These are phyloP conservation scores for Nycticorax nycticorax DNA, from an alignment of 2,113 vertebrate genomes.

Conservation along the genomic window DNA sequence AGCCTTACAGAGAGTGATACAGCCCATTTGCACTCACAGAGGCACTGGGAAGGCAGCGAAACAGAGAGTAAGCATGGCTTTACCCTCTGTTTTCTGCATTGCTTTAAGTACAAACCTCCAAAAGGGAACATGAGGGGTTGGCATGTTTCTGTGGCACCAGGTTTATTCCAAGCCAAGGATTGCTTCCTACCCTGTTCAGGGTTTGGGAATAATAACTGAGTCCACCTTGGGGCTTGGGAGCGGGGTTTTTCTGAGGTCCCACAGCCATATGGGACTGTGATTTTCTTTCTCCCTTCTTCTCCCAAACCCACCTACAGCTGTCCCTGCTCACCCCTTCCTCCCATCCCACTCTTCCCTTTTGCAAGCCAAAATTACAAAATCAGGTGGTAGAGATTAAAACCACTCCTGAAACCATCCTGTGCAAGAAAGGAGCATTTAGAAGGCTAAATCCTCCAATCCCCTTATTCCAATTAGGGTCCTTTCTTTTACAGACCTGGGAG, in stretches of 20 bases:
- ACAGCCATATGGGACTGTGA: neutral
- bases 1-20: neutral
- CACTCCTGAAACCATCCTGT: neutral
- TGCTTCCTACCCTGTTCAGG: neutral
- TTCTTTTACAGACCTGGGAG: neutral
- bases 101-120: neutral
- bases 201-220: neutral
- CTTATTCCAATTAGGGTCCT: conserved; percentile 41
- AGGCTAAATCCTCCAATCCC: conserved; percentile 55
- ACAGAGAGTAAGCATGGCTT: neutral
- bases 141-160: neutral
- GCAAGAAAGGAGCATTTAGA: conserved; percentile 43
- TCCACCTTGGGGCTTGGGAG: neutral
- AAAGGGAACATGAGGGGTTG: neutral
- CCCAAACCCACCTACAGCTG: neutral
- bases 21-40: neutral
- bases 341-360: neutral
- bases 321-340: neutral
- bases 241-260: neutral
- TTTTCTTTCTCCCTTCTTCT: neutral
- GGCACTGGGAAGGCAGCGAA: neutral
- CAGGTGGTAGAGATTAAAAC: conserved; percentile 49
- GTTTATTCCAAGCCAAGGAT: neutral
- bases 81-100: neutral
- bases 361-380: neutral